Percentiles rank a stretch among this genome's conserved stretches.
phyloP scores from a whole-genome alignment of 2,113 vertebrate species.

The Procavia capensis region DNA sequence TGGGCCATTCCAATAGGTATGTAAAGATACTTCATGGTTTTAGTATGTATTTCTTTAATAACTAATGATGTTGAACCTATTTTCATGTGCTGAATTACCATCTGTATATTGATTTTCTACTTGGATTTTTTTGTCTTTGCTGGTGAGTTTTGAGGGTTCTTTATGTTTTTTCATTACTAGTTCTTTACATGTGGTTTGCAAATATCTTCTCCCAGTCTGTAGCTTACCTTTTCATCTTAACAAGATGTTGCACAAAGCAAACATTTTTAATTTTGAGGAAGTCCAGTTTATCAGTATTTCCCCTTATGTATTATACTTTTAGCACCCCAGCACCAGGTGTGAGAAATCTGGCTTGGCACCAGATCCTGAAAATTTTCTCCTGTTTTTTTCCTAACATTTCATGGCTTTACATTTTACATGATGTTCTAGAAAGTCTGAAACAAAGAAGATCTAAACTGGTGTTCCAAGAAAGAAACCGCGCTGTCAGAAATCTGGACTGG shows the following conservation, averaged over 20 bases:
- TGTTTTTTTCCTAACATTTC: not conserved
- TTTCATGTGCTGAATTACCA: not conserved
- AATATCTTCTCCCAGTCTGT: not conserved
- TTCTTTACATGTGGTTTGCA: not conserved
- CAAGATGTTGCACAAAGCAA: not conserved
- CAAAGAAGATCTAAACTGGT: not conserved
- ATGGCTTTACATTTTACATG: not conserved
- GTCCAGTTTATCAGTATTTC: not conserved
- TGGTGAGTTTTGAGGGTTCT: not conserved
- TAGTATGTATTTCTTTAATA: not conserved
- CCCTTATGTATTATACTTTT: conserved; percentile 1
- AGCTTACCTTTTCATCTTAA: conserved; percentile 13
- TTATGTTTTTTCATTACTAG: not conserved
- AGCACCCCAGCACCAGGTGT: not conserved
- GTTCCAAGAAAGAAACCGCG: not conserved
- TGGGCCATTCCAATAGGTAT: not conserved
- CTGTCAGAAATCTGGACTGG: not conserved
- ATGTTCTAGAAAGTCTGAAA: conserved; percentile 9
- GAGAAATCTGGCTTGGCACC: not conserved
- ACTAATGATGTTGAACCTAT: not conserved
- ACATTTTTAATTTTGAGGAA: not conserved
- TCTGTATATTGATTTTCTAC: not conserved
- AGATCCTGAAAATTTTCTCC: not conserved
- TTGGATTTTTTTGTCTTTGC: not conserved
- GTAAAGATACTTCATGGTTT: not conserved